Base-by-base conservation (phyloP, 2,113 vertebrate genomes). In the Callospermophilus lateralis region DNA sequence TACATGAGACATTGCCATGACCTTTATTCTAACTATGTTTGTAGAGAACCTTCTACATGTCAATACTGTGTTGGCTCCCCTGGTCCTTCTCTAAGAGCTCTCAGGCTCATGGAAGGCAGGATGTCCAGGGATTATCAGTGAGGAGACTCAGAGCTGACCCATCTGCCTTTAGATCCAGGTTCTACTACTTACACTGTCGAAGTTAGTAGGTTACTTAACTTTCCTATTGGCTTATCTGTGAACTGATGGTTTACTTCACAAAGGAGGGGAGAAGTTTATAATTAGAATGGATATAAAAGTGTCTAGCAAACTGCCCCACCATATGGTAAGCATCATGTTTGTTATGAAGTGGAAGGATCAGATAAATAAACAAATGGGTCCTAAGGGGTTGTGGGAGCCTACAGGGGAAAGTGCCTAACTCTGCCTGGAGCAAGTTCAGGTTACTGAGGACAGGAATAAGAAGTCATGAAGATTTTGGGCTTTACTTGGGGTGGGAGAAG, bases 201-300 rank as follows among this genome's bases (percentile, higher is more conserved):
- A 6, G 4, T 28, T 51, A 70, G 32, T 0, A 24, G n/a, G 20
- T 37, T 30, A 72, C 32, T 53, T 65, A 74, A 37, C 17, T 78
- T 85, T 65, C 28, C 74, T 51, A 8, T 70, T 13, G 85, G 39
- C 30, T 79, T 74, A 84, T 81, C 79, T 95, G 51, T 95, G 95
- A 96, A 92, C 70, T 83, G 72, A n/a, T 65, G 51, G 72, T 81
- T 94, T 61, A 80, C 83, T 77, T 97, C 85, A 84, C 34, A 73
- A 84, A 87, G 68, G 51, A 48, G 61, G 48, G 3, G 39, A 78
- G 85, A 77, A 26, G 10, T 84, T 73, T 85, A 37, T 89, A 53
- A 48, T 90, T 65, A 89, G 83, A 93, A 67, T 51, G 26, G 5
- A 55, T 48, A 16, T 53, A 72, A 89, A 96, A 86, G 22, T 55